Base-by-base conservation (phyloP, 2,113 vertebrate genomes). In the Scatophagus argus region DNA sequence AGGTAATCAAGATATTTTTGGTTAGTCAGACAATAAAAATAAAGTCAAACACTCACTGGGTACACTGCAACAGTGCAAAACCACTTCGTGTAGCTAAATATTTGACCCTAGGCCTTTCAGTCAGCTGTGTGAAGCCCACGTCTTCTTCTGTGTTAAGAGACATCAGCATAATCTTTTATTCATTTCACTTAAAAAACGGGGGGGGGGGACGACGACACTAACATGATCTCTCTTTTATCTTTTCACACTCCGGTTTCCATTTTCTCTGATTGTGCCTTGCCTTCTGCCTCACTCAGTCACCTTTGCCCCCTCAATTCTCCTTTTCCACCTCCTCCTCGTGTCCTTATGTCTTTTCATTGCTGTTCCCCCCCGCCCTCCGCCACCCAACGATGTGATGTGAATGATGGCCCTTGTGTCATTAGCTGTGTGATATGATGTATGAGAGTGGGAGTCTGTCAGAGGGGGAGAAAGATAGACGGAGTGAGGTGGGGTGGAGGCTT, bases 361-460 rank as follows among this genome's bases (percentile, higher is more conserved):
- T 5, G n/a, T n/a, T n/a, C 55, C 56, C 56, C 58, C 43, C 14
- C 68, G 52, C 67, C 51, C 49, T 64, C 69, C 10, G 0, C 69
- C 44, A 27, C 75, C 80, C 52, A 1, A 9, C 44, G 12, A 69
- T 70, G 73, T 61, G 70, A 77, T 60, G 71, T 89, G 87, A 90
- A 79, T 49, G 87, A 88, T 88, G 77, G 85, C 80, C 79, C 78
- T 49, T 25, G 76, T 89, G 87, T 90, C 88, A 90, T 91, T 90
- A 90, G 91, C 71, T 34, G 63, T 82, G 83, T 64, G 82, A 88
- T 89, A 89, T 92, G 92, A 93, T 93, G 87, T 82, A 87, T 92
- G 90, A 88, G 79, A 77, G 81, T 62, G 68, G 74, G 81, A 77
- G 77, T 89, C 64, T 81, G 83, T 87, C 60, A 47, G 59, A 58